Percentiles rank a stretch among this genome's conserved stretches.
phyloP scores from a whole-genome alignment of 2,888 invertebrate species.

The Nesidiocoris tenuis region DNA sequence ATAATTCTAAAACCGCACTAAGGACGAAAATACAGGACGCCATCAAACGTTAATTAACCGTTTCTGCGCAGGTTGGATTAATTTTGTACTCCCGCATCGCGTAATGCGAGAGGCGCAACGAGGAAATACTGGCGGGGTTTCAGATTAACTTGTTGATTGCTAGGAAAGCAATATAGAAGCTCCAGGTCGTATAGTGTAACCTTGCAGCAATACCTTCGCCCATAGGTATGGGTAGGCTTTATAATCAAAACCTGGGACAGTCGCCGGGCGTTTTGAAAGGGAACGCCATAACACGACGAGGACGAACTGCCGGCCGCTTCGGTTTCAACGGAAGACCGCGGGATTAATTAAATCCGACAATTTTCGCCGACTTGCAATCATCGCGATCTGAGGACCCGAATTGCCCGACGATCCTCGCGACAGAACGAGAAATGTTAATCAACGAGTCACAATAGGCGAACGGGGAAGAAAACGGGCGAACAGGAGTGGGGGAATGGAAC shows the following conservation, averaged over 20 bases:
- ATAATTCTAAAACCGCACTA: constrained; percentile 25
- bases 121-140: not conserved
- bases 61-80: constrained; percentile 15
- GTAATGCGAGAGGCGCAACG: constrained; percentile 1
- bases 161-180: not conserved
- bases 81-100: not conserved
- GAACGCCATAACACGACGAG: not conserved
- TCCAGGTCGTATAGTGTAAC: constrained; percentile 1
- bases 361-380: not conserved
- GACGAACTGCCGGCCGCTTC: not conserved
- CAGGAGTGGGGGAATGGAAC: too few relatives aligned
- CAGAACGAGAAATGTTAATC: not conserved
- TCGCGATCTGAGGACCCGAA: not conserved
- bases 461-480: too few relatives aligned
- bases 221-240: not conserved
- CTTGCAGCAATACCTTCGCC: not conserved
- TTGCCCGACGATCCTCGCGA: not conserved
- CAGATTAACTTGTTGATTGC: constrained; percentile 26
- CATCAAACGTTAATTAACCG: constrained; percentile 29
- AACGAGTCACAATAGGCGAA: not conserved
- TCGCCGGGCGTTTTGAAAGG: not conserved
- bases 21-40: constrained; percentile 13
- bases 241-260: not conserved
- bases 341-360: not conserved
- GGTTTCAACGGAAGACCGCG: not conserved